Percentiles rank a stretch among this genome's conserved stretches.
These are phyloP conservation scores for Drosophila heteroneura DNA, from an alignment of 2,888 invertebrate genomes.

Conservation along the genomic window DNA sequence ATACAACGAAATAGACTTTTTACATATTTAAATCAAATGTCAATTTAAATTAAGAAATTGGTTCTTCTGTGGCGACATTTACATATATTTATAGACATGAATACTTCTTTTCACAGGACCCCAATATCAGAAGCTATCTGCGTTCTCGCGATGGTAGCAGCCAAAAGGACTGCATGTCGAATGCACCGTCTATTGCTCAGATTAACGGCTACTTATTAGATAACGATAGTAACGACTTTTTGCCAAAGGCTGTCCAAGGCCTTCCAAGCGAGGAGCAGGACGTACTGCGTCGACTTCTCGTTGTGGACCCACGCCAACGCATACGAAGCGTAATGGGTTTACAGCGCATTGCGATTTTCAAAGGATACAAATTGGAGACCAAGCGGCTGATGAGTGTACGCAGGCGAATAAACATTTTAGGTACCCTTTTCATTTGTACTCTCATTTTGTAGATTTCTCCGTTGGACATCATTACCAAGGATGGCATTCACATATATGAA, in stretches of 20 bases:
- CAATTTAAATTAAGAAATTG: neutral
- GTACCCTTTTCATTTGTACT: neutral
- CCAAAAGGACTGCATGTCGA: neutral
- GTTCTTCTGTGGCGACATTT: neutral
- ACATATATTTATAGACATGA: neutral
- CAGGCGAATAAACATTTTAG: neutral
- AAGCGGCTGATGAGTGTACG: neutral
- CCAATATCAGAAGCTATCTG: neutral
- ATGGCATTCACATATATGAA: constrained; percentile 1
- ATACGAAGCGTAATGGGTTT: neutral
- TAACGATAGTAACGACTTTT: neutral
- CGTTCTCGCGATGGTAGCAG: neutral
- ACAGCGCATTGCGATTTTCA: neutral
- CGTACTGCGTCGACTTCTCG: neutral
- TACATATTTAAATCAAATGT: neutral
- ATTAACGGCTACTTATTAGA: neutral
- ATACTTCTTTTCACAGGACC: neutral
- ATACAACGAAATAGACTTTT: neutral
- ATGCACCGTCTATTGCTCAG: neutral
- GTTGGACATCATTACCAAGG: neutral
- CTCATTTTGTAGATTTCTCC: neutral
- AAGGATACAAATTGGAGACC: neutral
- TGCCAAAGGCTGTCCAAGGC: neutral
- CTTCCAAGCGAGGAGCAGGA: neutral
- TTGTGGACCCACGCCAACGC: neutral